These are phyloP conservation scores for Microtus pennsylvanicus DNA, from an alignment of 2,113 vertebrate species.

Conservation along the genomic window DNA sequence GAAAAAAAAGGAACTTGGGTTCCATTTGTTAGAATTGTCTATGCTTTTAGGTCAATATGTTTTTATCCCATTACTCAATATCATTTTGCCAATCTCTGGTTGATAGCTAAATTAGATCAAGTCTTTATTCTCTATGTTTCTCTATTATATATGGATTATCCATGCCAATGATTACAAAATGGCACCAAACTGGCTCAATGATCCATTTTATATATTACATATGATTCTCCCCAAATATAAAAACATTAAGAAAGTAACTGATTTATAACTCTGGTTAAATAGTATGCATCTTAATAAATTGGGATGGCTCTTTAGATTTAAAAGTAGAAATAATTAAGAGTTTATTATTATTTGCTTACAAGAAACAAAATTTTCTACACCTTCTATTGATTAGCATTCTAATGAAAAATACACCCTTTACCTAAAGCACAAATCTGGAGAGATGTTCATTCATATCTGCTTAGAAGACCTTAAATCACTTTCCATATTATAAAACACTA, in stretches of 20 bases:
- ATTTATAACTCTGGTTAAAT: background rate
- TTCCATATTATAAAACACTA: slow-evolving; percentile 13
- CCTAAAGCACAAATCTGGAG: background rate
- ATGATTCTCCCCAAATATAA: background rate
- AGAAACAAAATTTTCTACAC: slow-evolving; percentile 30
- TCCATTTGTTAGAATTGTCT: background rate
- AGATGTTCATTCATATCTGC: background rate
- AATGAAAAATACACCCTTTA: slow-evolving; percentile 21
- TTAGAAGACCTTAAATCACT: background rate
- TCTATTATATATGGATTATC: slow-evolving; percentile 41
- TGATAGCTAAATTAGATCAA: slow-evolving; percentile 19
- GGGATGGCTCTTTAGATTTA: background rate
- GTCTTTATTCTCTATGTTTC: background rate
- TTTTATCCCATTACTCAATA: slow-evolving; percentile 42
- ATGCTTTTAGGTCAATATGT: slow-evolving; percentile 36
- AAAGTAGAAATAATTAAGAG: slow-evolving; percentile 23
- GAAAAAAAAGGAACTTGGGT: background rate
- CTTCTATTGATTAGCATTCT: slow-evolving; percentile 14
- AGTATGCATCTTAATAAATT: background rate
- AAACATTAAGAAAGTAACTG: background rate
- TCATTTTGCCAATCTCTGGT: slow-evolving; percentile 27
- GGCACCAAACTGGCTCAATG: background rate
- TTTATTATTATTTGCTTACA: background rate
- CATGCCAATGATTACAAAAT: slow-evolving; percentile 27
- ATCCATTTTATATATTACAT: background rate